These are phyloP conservation scores for Drosophila fungiperda DNA, from an alignment of 2,888 invertebrate genomes.

Conservation along the genomic window DNA sequence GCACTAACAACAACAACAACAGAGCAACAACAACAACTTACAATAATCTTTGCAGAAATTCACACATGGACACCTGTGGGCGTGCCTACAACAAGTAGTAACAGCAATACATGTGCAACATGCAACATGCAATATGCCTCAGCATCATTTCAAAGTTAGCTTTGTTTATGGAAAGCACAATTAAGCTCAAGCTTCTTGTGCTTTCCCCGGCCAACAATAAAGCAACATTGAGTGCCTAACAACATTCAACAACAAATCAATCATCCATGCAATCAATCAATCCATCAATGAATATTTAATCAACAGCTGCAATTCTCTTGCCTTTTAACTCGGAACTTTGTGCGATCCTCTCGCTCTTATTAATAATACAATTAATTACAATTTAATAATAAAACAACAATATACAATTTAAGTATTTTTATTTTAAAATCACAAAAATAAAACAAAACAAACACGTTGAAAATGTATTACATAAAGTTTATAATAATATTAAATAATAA, in stretches of 20 bases:
- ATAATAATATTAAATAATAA: slow-evolving; percentile 56
- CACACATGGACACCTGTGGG: slow-evolving; percentile 84
- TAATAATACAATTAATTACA: slow-evolving; percentile 70
- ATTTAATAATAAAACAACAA: slow-evolving; percentile 60
- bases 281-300: slow-evolving; percentile 27
- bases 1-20: slow-evolving; percentile 40
- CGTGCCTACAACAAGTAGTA: slow-evolving; percentile 75
- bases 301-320: slow-evolving; percentile 74
- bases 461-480: slow-evolving; percentile 77
- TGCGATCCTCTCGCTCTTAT: slow-evolving; percentile 57
- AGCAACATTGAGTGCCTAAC: slow-evolving; percentile 22
- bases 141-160: slow-evolving; percentile 24
- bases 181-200: slow-evolving; percentile 73
- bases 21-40: slow-evolving; percentile 42
- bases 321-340: slow-evolving; percentile 58
- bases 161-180: slow-evolving; percentile 65
- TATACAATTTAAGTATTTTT: slow-evolving; percentile 71
- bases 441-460: slow-evolving; percentile 65
- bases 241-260: slow-evolving; percentile 18
- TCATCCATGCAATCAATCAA: slow-evolving; percentile 26
- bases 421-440: slow-evolving; percentile 58
- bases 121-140: slow-evolving; percentile 28
- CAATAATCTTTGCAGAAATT: slow-evolving; percentile 82
- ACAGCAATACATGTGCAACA: slow-evolving; percentile 26
- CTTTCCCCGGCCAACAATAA: slow-evolving; percentile 55